phyloP scores from a whole-genome alignment of 2,888 invertebrate genomes.

The Erebia aethiops region DNA sequence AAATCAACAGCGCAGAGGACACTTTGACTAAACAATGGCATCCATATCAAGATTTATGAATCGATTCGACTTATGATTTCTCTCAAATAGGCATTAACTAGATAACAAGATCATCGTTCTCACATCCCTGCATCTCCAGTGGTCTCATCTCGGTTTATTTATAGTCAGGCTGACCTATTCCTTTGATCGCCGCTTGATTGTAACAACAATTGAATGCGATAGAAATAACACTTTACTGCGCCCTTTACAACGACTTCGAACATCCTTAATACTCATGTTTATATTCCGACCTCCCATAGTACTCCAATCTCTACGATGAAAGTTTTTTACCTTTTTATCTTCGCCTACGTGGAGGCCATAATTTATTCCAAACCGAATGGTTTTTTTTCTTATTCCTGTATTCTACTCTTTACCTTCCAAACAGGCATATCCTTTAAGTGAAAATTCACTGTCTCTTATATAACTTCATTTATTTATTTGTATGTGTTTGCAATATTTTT shows the following conservation, averaged over 20 bases:
- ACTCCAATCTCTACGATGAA: not conserved
- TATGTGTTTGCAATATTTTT: not conserved
- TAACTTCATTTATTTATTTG: not conserved
- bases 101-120: not conserved
- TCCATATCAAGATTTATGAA: not conserved
- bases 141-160: conserved; percentile 1
- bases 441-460: not conserved
- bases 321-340: conserved; percentile 1
- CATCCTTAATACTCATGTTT: not conserved
- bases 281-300: conserved; percentile 1
- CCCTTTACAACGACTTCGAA: not conserved
- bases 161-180: not conserved
- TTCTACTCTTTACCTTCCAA: not conserved
- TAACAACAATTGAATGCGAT: conserved; percentile 13
- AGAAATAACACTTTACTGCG: conserved; percentile 16
- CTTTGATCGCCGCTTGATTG: not conserved
- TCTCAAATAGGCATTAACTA: not conserved
- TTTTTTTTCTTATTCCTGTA: not conserved
- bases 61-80: not conserved
- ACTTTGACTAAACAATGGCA: not conserved
- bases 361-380: not conserved
- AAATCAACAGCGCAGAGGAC: too few relatives aligned
- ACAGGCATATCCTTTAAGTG: not conserved
- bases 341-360: not conserved
- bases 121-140: not conserved